Evolutionary conservation across 2,888 invertebrate species (phyloP), one percentile per base, ranked within the genome.

Genomic region (Campoplex capitator): DNA sequence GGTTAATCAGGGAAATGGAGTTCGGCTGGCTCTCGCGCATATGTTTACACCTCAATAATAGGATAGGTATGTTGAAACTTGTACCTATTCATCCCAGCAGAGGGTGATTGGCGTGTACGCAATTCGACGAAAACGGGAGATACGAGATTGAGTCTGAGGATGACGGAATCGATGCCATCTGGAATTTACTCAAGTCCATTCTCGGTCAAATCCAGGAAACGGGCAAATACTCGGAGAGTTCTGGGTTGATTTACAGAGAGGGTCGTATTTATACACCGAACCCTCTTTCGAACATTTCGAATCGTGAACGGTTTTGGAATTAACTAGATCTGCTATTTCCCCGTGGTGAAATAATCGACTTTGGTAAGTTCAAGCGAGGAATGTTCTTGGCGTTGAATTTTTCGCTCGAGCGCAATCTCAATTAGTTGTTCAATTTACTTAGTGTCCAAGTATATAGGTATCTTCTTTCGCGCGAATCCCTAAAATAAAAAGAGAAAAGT

Each of bases 1-100:
- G 80, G 71, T 80, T 70, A 81, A 76, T 75, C 80, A 76, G 48
- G 76, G 76, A 76, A 84, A 84, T 80, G 70, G 70, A 71, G 84
- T 80, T 84, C 76, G 51, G 73, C 71, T 65, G 51, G 73, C 71
- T 65, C 62, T 73, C 65, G 67, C 28, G 76, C 23, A 23, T 84
- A 58, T 76, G 77, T 85, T 28, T 62, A 8, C 45, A 8, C 45
- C 56, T 76, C 70, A 85, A 81, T 81, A 73, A 62, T 62, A 67
- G 62, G 71, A 76, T 67, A 51, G 28, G 42, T 77, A 68, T 23
- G 23, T 76, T 71, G 70, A 76, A 67, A 65, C 70, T 23, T 75
- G 58, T 38, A 42, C 42, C 58, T 42, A 45, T 75, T 42, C 28
- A 45, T 76, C 32, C 45, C 23, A n/a, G 48, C 23, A n/a, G 48